phyloP scores from a whole-genome alignment of 2,797 vertebrate species.

The Myripristis jacobus region DNA sequence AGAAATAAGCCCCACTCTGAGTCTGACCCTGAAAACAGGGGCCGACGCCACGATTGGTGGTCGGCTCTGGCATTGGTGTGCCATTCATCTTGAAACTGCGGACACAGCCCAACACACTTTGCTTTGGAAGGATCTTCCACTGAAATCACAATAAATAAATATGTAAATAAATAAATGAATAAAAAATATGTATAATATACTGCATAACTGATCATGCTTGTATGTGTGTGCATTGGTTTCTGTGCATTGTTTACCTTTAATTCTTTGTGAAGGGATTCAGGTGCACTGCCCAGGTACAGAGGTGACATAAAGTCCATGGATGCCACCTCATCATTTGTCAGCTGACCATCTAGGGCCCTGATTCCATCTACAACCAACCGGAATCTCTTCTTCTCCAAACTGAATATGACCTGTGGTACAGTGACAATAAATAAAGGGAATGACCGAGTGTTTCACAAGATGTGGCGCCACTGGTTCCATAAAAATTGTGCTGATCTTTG shows the following conservation, averaged over 20 bases:
- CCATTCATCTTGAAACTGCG: slow-evolving; percentile 90
- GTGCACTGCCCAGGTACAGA: slow-evolving; percentile 86
- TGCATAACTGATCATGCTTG: not conserved
- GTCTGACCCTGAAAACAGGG: slow-evolving; percentile 87
- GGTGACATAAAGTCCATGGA: slow-evolving; percentile 79
- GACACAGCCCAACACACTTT: slow-evolving; percentile 90
- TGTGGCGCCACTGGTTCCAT: not conserved
- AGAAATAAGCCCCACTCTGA: slow-evolving; percentile 90
- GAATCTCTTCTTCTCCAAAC: slow-evolving; percentile 83
- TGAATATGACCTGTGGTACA: slow-evolving; percentile 85
- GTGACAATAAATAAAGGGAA: not conserved
- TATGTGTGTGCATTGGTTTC: not conserved
- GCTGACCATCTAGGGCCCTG: slow-evolving; percentile 83
- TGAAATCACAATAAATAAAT: slow-evolving; percentile 41
- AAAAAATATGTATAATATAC: not conserved
- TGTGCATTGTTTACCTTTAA: slow-evolving; percentile 72
- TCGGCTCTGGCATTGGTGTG: slow-evolving; percentile 77
- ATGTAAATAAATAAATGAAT: not conserved
- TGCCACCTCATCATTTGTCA: slow-evolving; percentile 75
- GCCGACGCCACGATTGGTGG: slow-evolving; percentile 81
- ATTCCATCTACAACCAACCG: slow-evolving; percentile 90
- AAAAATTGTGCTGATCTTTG: not conserved
- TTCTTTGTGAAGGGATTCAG: slow-evolving; percentile 72
- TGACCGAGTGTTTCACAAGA: not conserved
- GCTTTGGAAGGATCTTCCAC: slow-evolving; percentile 87